Percentiles rank a stretch among this genome's conserved stretches.
Conservation (phyloP, 2,888 invertebrate species). For the Folsomia candida region DNA sequence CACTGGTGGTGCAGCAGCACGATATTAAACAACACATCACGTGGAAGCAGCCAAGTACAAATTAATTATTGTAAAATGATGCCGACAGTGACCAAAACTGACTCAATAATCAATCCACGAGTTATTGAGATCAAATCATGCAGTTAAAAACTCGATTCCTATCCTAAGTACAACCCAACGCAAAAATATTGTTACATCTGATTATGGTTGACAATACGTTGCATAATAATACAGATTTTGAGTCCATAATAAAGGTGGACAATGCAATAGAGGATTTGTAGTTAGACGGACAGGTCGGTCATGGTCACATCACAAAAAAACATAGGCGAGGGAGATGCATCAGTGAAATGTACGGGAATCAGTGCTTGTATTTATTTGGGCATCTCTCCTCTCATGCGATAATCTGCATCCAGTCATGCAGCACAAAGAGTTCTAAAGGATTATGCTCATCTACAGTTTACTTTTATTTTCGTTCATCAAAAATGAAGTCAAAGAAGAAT, state of each 20-base stretch:
- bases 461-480: not conserved
- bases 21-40: not conserved
- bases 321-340: not conserved
- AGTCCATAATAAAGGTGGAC: not conserved
- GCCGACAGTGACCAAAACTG: not conserved
- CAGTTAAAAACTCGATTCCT: not conserved
- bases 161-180: not conserved
- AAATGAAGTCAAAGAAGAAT: not conserved
- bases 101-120: not conserved
- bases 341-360: not conserved
- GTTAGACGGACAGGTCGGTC: not conserved
- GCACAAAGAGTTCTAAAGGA: not conserved
- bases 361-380: not conserved
- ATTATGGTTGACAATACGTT: not conserved
- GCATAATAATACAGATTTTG: not conserved
- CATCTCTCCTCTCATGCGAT: not conserved
- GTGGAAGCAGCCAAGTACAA: not conserved
- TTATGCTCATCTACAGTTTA: not conserved
- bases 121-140: too few species aligned
- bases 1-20: not conserved
- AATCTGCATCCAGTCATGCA: not conserved
- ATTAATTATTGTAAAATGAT: not conserved
- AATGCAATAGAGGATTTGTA: not conserved
- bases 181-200: not conserved
- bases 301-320: not conserved